These are phyloP conservation scores for Epirrita christyi DNA, from an alignment of 2,888 invertebrate species.

Conservation along the genomic window DNA sequence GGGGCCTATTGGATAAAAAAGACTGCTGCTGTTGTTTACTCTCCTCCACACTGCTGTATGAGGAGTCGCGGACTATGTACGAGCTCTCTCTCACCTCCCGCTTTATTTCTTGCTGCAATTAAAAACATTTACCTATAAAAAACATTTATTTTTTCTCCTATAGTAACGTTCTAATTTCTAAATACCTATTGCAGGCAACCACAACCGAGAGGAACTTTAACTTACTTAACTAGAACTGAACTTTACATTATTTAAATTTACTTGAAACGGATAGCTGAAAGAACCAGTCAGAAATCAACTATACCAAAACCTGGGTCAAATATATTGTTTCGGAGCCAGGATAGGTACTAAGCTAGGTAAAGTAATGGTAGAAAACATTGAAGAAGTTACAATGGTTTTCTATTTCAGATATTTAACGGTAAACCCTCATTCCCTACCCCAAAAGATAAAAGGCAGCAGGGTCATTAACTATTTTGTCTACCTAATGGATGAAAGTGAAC, in stretches of 20 bases:
- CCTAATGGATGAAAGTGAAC: slow-evolving; percentile 38
- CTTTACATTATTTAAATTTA: too few species aligned
- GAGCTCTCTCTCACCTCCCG: slow-evolving; percentile 77
- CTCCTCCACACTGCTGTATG: slow-evolving; percentile 78
- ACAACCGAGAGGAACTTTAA: too few species aligned
- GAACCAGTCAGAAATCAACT: too few species aligned
- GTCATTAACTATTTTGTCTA: slow-evolving; percentile 40
- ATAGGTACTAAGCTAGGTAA: too few species aligned
- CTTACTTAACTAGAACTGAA: too few species aligned
- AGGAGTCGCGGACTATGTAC: slow-evolving; percentile 78
- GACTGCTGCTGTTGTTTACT: slow-evolving; percentile 76
- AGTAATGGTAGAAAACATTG: slow-evolving; percentile 3
- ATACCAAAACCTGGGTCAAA: too few species aligned
- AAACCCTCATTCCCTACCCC: slow-evolving; percentile 24
- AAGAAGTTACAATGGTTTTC: slow-evolving; percentile 16
- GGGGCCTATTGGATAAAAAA: slow-evolving; percentile 86
- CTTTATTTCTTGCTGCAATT: slow-evolving; percentile 69
- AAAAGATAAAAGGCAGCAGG: slow-evolving; percentile 36
- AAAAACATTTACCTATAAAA: slow-evolving; percentile 7
- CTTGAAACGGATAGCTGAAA: too few species aligned
- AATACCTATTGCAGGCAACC: too few species aligned
- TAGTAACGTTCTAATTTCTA: too few species aligned
- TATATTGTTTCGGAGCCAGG: too few species aligned
- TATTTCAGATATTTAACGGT: slow-evolving; percentile 22
- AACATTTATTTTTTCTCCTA: not conserved